Percentiles rank a stretch among this genome's conserved stretches.
These are phyloP conservation scores for Cataglyphis hispanica DNA, from an alignment of 1,140 invertebrate genomes.

Conservation along the genomic window DNA sequence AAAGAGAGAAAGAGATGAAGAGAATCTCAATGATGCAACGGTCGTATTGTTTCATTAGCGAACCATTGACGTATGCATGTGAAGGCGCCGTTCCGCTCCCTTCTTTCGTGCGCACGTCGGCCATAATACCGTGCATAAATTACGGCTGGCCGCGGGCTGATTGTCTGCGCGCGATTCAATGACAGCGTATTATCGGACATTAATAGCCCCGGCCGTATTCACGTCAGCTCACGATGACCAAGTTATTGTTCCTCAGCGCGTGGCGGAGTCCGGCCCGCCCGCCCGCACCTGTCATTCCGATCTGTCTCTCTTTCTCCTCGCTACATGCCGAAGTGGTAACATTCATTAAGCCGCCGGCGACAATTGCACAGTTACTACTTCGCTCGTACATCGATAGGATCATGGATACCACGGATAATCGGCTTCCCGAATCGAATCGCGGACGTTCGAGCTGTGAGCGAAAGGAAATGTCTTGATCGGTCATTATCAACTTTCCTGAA, in stretches of 20 bases:
- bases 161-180: conserved; percentile 73
- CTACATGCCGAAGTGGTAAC: conserved; percentile 40
- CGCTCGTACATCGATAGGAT: conserved; percentile 44
- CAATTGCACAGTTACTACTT: conserved; percentile 52
- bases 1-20: neutral
- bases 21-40: conserved; percentile 49
- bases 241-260: conserved; percentile 71
- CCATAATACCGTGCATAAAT: conserved; percentile 69
- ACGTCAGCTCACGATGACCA: conserved; percentile 65
- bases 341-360: conserved; percentile 62
- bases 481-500: neutral
- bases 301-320: neutral
- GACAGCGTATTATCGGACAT: conserved; percentile 71
- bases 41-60: conserved; percentile 75
- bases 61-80: conserved; percentile 67
- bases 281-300: conserved; percentile 56
- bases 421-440: neutral
- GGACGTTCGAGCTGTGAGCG: neutral
- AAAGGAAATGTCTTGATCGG: neutral
- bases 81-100: conserved; percentile 32
- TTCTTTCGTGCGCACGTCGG: conserved; percentile 50
- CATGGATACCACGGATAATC: conserved; percentile 25
- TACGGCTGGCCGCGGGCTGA: conserved; percentile 56
- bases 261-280: conserved; percentile 51
- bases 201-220: conserved; percentile 71